Evolutionary conservation across 2,113 vertebrate species (phyloP).

Genomic region (Morone chrysops): DNA sequence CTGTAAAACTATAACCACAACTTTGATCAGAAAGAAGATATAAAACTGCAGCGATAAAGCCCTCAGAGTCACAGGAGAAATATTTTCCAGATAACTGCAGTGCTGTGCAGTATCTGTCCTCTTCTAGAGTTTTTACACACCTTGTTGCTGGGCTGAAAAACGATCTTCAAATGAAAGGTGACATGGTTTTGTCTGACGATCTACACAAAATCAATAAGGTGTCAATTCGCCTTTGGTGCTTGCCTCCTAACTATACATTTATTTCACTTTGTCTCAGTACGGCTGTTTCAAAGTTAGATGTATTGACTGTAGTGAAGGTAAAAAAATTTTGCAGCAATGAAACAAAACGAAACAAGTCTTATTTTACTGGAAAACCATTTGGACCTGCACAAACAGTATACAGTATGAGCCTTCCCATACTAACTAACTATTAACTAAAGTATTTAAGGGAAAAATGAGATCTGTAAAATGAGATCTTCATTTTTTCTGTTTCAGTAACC

Average conservation of each 20-base stretch:
- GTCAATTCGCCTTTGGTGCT: neutral
- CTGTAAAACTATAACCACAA: neutral
- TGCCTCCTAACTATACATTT: neutral
- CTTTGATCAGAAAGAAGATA: neutral
- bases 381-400: too few species aligned
- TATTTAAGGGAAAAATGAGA: too few species aligned
- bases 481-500: too few species aligned
- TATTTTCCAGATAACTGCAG: neutral
- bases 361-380: neutral
- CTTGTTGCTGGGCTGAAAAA: constrained; percentile 13
- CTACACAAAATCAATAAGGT: neutral
- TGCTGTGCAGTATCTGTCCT: neutral
- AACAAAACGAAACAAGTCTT: neutral
- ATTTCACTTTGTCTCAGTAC: neutral
- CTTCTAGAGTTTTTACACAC: neutral
- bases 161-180: neutral
- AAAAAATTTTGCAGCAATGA: neutral
- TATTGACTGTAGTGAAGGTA: neutral
- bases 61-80: neutral
- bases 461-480: too few species aligned
- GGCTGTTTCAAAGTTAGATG: neutral
- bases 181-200: neutral
- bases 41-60: neutral
- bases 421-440: too few species aligned
- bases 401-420: too few species aligned